These are phyloP conservation scores for Marcusenius ussheri DNA, from an alignment of 2,113 vertebrate species.

Conservation along the genomic window DNA sequence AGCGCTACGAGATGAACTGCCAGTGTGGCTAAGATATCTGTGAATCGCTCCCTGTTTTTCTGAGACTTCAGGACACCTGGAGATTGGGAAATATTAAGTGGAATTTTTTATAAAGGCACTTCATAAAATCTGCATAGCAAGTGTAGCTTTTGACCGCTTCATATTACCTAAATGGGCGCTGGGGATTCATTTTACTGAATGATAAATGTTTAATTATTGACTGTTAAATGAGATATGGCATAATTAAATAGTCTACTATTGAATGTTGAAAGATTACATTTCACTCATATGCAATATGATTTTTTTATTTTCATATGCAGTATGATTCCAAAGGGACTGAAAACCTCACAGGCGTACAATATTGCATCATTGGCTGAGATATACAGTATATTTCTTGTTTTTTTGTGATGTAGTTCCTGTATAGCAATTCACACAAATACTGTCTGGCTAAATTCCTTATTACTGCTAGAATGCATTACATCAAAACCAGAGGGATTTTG, in stretches of 20 bases:
- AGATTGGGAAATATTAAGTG: background rate
- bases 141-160: background rate
- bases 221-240: background rate
- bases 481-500: slow-evolving; percentile 7
- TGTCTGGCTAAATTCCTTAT: background rate
- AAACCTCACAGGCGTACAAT: background rate
- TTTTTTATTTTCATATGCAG: background rate
- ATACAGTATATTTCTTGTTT: background rate
- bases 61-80: background rate
- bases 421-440: background rate
- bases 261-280: background rate
- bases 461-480: background rate
- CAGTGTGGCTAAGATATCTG: background rate
- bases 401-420: background rate
- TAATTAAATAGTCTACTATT: background rate
- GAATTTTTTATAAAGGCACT: background rate
- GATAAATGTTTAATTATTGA: background rate
- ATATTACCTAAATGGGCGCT: background rate
- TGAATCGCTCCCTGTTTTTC: background rate
- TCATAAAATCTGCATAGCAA: background rate
- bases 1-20: background rate
- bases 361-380: background rate
- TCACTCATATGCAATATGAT: background rate
- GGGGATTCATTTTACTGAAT: background rate
- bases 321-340: background rate